Evolutionary conservation across 2,888 invertebrate species (phyloP).

Genomic region (Zaprionus obscuricornis): DNA sequence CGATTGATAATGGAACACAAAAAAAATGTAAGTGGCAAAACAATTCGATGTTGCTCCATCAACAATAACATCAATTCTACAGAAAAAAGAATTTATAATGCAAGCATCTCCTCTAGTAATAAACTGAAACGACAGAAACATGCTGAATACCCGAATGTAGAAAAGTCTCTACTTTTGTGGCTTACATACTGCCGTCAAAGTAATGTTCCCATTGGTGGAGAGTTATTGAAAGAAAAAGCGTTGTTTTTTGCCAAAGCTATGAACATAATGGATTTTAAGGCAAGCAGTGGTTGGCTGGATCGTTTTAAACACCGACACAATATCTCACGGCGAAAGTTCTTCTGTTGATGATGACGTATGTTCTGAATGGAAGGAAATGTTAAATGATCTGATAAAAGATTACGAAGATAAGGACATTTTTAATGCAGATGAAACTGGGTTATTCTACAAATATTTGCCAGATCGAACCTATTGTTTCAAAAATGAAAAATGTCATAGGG

Average conservation of each 20-base stretch:
- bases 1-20: no score
- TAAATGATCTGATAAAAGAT: background rate
- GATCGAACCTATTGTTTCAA: background rate
- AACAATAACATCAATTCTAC: no score
- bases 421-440: constrained; percentile 2
- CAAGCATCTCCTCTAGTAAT: no score
- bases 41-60: no score
- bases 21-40: no score
- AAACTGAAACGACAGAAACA: background rate
- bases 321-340: background rate
- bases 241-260: background rate
- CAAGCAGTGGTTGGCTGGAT: background rate
- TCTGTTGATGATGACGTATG: background rate
- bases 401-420: constrained; percentile 1
- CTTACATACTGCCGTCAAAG: background rate
- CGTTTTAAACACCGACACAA: background rate
- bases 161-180: background rate
- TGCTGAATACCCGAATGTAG: background rate
- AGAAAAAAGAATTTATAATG: no score
- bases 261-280: background rate
- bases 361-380: constrained; percentile 1
- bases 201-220: background rate
- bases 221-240: background rate
- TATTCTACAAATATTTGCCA: background rate
- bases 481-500: constrained; percentile 2